Evolutionary conservation across 2,888 invertebrate species (phyloP).

Genomic region (Physocephala rufipes): DNA sequence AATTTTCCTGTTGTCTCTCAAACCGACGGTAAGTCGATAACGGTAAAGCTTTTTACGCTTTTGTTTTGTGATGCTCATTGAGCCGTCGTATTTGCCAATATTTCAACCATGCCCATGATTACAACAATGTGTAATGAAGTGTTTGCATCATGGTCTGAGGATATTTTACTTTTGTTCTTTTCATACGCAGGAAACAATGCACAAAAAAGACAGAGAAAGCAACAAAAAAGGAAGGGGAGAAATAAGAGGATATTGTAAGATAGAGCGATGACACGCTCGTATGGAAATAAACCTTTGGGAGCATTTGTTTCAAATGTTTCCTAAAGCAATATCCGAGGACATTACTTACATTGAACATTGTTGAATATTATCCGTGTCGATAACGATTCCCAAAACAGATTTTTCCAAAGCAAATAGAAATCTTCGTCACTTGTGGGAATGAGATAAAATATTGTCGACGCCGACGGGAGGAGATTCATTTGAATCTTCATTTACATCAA

Average conservation of each 20-base stretch:
- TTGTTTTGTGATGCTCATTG: constrained; percentile 17
- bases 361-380: background rate
- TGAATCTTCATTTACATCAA: too few species aligned
- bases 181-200: background rate
- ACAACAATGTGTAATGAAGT: constrained; percentile 19
- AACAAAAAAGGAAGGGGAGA: too few species aligned
- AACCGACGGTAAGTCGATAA: background rate
- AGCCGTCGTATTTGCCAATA: constrained; percentile 31
- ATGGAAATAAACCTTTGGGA: background rate
- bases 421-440: constrained; percentile 6
- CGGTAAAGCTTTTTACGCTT: background rate
- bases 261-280: background rate
- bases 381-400: constrained; percentile 3
- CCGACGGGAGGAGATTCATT: background rate
- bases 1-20: constrained; percentile 15
- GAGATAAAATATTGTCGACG: background rate
- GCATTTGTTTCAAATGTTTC: background rate
- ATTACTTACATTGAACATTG: background rate
- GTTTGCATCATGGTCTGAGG: background rate
- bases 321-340: background rate
- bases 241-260: background rate
- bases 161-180: background rate
- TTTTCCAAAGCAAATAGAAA: background rate
- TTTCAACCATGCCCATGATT: constrained; percentile 15
- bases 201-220: too few species aligned